Base-by-base conservation (phyloP, 2,888 invertebrate species). In the Ptilodon capucinus region DNA sequence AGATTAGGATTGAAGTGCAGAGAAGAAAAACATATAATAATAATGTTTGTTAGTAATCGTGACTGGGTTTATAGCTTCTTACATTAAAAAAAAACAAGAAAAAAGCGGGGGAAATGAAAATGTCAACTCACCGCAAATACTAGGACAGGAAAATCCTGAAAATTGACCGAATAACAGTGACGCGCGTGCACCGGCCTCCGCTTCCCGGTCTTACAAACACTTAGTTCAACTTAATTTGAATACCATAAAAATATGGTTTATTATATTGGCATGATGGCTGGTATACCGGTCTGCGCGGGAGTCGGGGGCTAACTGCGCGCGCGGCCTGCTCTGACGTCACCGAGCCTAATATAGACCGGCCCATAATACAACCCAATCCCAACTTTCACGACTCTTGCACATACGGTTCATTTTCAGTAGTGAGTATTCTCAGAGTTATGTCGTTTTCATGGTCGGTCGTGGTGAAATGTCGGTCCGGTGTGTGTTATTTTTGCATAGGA, bases 401-500 rank as follows among this genome's bases (percentile, higher is more conserved):
- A 25, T 66, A 80, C 56, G 56, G 74, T 69, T 34, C 4, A 62
- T 40, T 59, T 62, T 79, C n/a, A 54, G 39, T 7, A 71, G 63
- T 4, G 25, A 8, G 7, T 35, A 2, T 14, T 6, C 2, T 6
- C 55, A 21, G 41, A 47, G 55, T 71, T 81, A 65, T 18, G 73
- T 50, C 66, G 48, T 79, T 76, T 57, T 40, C 41, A 42, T 13
- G 39, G 25, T 51, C 48, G 42, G 48, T 13, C 39, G 39, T 50
- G 62, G 74, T 73, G 79, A 84, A 84, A 84, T 81, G 81, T 83
- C 79, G 77, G 78, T 66, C 64, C 73, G 75, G 75, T n/a, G 74
- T 64, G 76, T 84, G 90, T 89, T 91, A 91, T 91, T 91, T 91
- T 89, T 81, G 88, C 86, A 76, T 81, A 78, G 79, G 65, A 79